These are phyloP conservation scores for Trichechus manatus DNA, from an alignment of 2,113 vertebrate species.

Conservation along the genomic window DNA sequence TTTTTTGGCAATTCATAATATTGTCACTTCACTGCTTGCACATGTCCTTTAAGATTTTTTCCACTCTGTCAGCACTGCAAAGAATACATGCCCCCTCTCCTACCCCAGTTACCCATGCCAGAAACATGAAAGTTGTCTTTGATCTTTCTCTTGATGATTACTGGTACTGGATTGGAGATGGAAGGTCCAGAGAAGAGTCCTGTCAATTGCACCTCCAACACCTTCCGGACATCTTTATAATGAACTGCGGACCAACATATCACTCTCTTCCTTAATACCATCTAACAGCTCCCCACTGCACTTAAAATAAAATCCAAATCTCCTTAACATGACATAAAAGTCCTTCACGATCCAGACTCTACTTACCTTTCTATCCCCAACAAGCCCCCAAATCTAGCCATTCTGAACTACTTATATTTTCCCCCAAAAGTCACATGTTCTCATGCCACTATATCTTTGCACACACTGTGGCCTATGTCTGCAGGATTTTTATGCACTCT, in stretches of 20 bases:
- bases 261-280: not conserved
- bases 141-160: constrained; percentile 33
- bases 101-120: not conserved
- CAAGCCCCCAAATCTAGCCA: not conserved
- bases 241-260: constrained; percentile 44
- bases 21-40: constrained; percentile 52
- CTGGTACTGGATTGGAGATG: not conserved
- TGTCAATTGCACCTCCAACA: constrained; percentile 18
- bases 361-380: constrained; percentile 2
- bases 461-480: not conserved
- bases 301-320: constrained; percentile 44
- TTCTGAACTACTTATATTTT: constrained; percentile 4
- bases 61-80: constrained; percentile 33
- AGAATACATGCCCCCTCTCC: not conserved
- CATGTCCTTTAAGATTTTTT: constrained; percentile 7
- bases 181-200: not conserved
- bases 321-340: constrained; percentile 1
- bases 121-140: not conserved
- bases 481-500: constrained; percentile 36
- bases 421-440: not conserved
- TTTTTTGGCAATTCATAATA: not conserved
- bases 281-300: not conserved
- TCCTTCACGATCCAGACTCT: not conserved
- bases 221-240: constrained; percentile 36
- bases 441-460: constrained; percentile 10